A percentile compares a stretch with the other conserved stretches of the same genome.
These are phyloP conservation scores for Copidosoma floridanum DNA, from an alignment of 1,140 invertebrate genomes.

Conservation along the genomic window DNA sequence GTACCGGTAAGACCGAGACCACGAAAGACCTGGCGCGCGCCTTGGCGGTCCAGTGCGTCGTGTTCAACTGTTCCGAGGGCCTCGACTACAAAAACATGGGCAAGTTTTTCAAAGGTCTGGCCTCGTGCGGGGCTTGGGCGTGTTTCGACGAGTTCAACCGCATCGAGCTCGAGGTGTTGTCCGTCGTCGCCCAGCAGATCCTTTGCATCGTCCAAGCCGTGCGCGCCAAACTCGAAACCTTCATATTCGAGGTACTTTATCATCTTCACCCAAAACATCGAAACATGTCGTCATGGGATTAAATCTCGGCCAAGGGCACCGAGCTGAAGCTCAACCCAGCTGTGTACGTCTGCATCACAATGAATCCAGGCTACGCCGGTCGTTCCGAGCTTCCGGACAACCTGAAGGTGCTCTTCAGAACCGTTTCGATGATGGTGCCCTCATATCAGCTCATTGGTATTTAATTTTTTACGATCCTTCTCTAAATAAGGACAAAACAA, in stretches of 20 bases:
- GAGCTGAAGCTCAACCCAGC: constrained; percentile 76
- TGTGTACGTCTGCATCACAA: constrained; percentile 89
- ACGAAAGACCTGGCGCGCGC: constrained; percentile 88
- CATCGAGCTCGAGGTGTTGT: constrained; percentile 87
- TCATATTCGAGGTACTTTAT: constrained; percentile 72
- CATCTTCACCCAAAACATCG: too few species aligned
- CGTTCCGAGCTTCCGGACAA: constrained; percentile 86
- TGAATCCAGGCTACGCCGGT: constrained; percentile 91
- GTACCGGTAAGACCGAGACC: constrained; percentile 87
- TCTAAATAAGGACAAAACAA: too few species aligned
- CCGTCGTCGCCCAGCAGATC: constrained; percentile 82
- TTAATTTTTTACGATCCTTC: constrained; percentile 88
- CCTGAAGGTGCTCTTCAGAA: constrained; percentile 85
- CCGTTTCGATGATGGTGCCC: constrained; percentile 94
- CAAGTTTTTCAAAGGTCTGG: constrained; percentile 86
- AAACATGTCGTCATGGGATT: too few species aligned
- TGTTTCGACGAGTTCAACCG: constrained; percentile 95
- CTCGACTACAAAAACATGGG: constrained; percentile 92
- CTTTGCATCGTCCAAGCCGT: constrained; percentile 79
- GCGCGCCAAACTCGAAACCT: constrained; percentile 66
- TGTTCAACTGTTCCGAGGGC: constrained; percentile 94
- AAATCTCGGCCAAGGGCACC: constrained; percentile 67
- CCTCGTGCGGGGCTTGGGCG: constrained; percentile 87
- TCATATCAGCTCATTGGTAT: constrained; percentile 88
- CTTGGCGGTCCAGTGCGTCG: constrained; percentile 87